Base-by-base conservation (phyloP, 2,113 vertebrate genomes). In the Mastomys natalensis region DNA sequence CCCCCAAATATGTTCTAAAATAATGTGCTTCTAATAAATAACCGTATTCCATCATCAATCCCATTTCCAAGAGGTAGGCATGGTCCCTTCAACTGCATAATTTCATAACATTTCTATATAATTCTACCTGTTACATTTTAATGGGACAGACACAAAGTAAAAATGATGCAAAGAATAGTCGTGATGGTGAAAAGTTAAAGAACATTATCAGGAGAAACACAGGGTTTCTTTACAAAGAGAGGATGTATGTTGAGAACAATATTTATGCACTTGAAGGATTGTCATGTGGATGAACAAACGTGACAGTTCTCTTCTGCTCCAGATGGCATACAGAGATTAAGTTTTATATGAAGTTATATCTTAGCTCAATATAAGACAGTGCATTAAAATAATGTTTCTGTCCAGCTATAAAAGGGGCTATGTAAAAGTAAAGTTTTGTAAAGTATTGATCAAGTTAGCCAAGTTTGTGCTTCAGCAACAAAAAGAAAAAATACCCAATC, bases 321-420 rank as follows among this genome's bases (percentile, higher is more conserved):
- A 89, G 60, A 94, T 86, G 60, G 60, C 77, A 78, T 29, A 62
- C 96, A 95, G 86, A 77, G 66, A 82, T 93, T 92, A 89, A 51
- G 91, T 62, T 87, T 90, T 91, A 74, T 34, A 60, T 51, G 62
- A n/a, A 92, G 55, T 87, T 80, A 94, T 37, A 87, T 74, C 62
- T 89, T 97, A 55, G 24, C 22, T 94, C 37, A 81, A 88, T 77
- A 66, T 89, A 76, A 96, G 24, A 95, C 13, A 81, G 8, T 90
- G 68, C 53, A 93, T 55, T 48, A 95, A 97, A 96, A 91, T 84
- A 86, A 92, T 77, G 34, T 90, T 95, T 84, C 60, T 77, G 76
- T 86, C 48, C 15, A 86, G 34, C 58, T 66, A 81, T 72, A 95
- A 93, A 96, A 91, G 45, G 12, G 16, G 12, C 12, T 96, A 68